These are phyloP conservation scores for Salmo trutta DNA, from an alignment of 2,797 vertebrate genomes.

Conservation along the genomic window DNA sequence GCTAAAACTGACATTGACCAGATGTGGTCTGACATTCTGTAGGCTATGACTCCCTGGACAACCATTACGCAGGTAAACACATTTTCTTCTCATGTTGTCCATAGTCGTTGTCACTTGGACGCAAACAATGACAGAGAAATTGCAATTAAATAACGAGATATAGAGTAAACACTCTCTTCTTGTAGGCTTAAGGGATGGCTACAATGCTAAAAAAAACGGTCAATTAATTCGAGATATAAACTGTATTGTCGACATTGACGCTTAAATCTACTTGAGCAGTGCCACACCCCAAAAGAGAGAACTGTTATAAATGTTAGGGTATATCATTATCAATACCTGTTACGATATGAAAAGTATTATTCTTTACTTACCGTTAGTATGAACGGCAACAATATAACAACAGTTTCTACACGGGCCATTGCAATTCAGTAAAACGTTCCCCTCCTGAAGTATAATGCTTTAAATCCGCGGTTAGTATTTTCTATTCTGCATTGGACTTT, in stretches of 20 bases:
- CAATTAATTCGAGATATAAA: too few species aligned
- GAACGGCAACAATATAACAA: conserved; percentile 35
- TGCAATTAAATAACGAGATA: too few species aligned
- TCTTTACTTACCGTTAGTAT: conserved; percentile 54
- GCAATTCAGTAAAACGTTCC: neutral
- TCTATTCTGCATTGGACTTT: conserved; percentile 49
- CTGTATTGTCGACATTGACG: neutral
- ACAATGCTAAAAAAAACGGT: too few species aligned
- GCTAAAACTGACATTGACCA: too few species aligned
- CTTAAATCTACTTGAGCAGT: neutral
- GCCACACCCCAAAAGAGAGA: conserved; percentile 51
- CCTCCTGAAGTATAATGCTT: neutral
- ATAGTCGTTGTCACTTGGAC: too few species aligned
- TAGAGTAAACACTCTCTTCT: too few species aligned
- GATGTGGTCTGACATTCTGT: too few species aligned
- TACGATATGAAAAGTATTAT: neutral
- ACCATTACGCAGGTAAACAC: too few species aligned
- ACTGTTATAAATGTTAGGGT: neutral
- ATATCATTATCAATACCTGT: neutral
- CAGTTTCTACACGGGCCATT: conserved; percentile 44
- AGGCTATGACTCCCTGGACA: too few species aligned
- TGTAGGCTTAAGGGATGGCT: too few species aligned
- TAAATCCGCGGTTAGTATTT: neutral
- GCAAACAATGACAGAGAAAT: too few species aligned
- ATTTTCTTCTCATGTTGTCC: too few species aligned